These are phyloP conservation scores for Podiceps cristatus DNA, from an alignment of 2,113 vertebrate genomes.

Conservation along the genomic window DNA sequence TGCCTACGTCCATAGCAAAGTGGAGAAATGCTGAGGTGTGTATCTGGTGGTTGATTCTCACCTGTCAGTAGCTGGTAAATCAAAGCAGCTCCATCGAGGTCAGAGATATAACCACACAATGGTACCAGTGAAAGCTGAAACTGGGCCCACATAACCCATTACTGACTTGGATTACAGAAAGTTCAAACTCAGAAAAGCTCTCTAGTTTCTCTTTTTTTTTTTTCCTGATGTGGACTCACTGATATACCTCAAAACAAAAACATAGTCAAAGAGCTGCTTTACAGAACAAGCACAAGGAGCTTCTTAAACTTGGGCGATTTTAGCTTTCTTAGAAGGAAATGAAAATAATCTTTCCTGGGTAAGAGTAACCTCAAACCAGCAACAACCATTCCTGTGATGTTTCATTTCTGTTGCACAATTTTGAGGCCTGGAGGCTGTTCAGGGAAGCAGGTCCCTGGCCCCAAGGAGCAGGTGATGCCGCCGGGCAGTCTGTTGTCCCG, in stretches of 20 bases:
- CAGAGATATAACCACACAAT: background rate
- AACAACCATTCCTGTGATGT: background rate
- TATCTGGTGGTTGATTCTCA: background rate
- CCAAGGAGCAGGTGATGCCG: conserved; percentile 48
- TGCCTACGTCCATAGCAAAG: fast-evolving
- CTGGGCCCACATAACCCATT: background rate
- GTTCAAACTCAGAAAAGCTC: background rate
- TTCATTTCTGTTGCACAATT: background rate
- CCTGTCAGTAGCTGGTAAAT: background rate
- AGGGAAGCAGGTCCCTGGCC: conserved; percentile 37
- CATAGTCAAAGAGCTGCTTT: background rate
- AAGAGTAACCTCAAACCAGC: background rate
- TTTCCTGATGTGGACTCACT: background rate
- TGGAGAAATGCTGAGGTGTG: background rate
- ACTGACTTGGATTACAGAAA: background rate
- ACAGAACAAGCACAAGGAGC: background rate
- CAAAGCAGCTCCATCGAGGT: background rate
- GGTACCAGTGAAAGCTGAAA: background rate
- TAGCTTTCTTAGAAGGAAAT: background rate
- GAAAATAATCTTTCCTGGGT: background rate
- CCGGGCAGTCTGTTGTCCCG: conserved; percentile 19
- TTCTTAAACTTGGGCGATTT: background rate
- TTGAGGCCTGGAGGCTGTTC: background rate
- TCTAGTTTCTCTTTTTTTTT: background rate
- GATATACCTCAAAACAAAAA: background rate